Conservation (phyloP, 2,888 invertebrate genomes). For the Steinernema carpocapsae region DNA sequence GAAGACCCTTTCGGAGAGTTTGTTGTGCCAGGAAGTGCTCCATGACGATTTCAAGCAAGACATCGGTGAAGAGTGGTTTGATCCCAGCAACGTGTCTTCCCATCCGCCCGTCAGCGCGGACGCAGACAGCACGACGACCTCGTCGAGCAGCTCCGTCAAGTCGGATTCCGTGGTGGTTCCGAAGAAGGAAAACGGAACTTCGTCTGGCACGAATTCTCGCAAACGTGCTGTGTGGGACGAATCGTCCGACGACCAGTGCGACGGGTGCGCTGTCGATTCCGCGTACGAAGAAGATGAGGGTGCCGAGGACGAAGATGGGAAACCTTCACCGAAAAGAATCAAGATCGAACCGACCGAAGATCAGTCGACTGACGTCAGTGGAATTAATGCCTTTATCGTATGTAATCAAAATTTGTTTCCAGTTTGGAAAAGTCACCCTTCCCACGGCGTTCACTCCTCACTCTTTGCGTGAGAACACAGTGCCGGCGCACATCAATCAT, state of each 20-base stretch:
- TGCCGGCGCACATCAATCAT: background rate
- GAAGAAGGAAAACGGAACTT: no score
- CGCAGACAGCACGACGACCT: constrained; percentile 10
- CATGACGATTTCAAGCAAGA: background rate
- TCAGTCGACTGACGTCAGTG: background rate
- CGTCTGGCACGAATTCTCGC: background rate
- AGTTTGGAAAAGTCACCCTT: no score
- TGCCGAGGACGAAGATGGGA: background rate
- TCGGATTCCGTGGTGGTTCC: no score
- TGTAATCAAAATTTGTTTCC: no score
- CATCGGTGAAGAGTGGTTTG: background rate
- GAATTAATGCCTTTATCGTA: background rate
- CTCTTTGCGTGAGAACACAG: background rate
- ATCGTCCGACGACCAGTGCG: background rate
- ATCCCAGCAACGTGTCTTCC: background rate
- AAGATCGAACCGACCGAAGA: background rate
- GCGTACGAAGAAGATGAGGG: background rate
- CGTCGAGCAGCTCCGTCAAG: background rate
- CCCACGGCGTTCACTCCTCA: background rate
- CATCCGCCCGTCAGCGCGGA: background rate
- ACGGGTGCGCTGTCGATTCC: no score
- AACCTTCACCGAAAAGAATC: background rate
- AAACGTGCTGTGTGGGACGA: background rate
- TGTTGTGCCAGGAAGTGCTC: background rate
- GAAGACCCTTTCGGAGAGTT: background rate